phyloP scores from a whole-genome alignment of 1,140 invertebrate genomes.

The Drosophila equinoxialis region DNA sequence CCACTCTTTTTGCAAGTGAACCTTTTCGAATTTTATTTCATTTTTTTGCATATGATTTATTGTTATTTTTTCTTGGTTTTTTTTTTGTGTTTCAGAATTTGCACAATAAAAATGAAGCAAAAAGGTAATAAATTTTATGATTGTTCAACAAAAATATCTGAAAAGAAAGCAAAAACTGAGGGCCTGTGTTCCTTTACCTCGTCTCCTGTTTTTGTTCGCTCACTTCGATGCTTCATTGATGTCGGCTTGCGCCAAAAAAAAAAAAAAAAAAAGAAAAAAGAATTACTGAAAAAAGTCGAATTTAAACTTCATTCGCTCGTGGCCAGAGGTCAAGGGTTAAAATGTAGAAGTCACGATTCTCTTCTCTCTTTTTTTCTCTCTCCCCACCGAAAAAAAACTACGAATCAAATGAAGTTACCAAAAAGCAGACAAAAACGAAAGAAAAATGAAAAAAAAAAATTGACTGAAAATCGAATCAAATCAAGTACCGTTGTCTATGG shows the following conservation, averaged over 20 bases:
- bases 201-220: slow-evolving; percentile 12
- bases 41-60: slow-evolving; percentile 76
- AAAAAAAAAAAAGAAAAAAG: slow-evolving; percentile 17
- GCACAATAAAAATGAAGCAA: slow-evolving; percentile 44
- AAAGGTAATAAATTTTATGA: slow-evolving; percentile 81
- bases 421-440: slow-evolving; percentile 45
- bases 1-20: slow-evolving; percentile 21
- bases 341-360: slow-evolving; percentile 83
- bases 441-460: not conserved
- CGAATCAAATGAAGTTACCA: slow-evolving; percentile 78
- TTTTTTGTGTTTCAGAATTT: slow-evolving; percentile 76
- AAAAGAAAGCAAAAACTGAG: slow-evolving; percentile 41
- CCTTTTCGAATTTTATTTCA: slow-evolving; percentile 24
- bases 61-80: slow-evolving; percentile 52
- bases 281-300: slow-evolving; percentile 2
- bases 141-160: slow-evolving; percentile 61
- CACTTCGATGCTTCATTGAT: slow-evolving; percentile 15
- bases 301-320: slow-evolving; percentile 76
- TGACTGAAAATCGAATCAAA: slow-evolving; percentile 51
- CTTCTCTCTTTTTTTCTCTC: slow-evolving; percentile 58
- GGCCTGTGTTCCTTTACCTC: not conserved
- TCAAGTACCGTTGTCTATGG: slow-evolving; percentile 72
- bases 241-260: slow-evolving; percentile 51
- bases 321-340: slow-evolving; percentile 79
- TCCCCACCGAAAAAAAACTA: slow-evolving; percentile 11